phyloP scores from a whole-genome alignment of 92 coral and sea anemone species.

The Phymanthus crucifer region DNA sequence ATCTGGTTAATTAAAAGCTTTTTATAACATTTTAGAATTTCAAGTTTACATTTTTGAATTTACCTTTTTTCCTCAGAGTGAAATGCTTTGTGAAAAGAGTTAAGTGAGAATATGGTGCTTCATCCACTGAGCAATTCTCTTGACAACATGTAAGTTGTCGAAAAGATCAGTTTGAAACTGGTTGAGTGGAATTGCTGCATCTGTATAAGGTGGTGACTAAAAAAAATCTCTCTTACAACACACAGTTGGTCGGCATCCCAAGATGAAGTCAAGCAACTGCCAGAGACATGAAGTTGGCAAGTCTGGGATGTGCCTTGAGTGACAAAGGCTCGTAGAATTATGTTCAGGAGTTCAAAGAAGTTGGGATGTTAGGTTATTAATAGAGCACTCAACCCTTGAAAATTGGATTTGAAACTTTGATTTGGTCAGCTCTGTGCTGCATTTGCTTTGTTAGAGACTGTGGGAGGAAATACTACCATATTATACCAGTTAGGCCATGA shows the following conservation, averaged over 20 bases:
- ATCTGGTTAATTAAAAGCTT: background rate
- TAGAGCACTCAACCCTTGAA: slow-evolving; percentile 37
- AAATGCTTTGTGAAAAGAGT: slow-evolving; percentile 20
- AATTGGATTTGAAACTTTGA: background rate
- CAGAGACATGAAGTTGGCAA: background rate
- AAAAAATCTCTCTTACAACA: background rate
- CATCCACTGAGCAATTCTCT: slow-evolving; percentile 15
- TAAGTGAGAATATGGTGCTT: slow-evolving; percentile 8
- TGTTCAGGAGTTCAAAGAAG: background rate
- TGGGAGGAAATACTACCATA: background rate
- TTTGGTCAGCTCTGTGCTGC: slow-evolving; percentile 24
- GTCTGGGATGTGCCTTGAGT: slow-evolving; percentile 1
- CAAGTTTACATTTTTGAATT: slow-evolving; percentile 9
- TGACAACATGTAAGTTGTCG: slow-evolving; percentile 30
- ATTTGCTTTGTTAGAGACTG: slow-evolving; percentile 9
- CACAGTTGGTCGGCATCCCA: background rate
- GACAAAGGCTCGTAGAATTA: slow-evolving; percentile 19
- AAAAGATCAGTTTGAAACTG: background rate
- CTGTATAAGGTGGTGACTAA: background rate
- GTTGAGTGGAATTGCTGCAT: background rate
- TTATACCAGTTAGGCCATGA: slow-evolving; percentile 6
- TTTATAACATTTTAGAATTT: slow-evolving; percentile 7
- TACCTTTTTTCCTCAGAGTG: slow-evolving; percentile 43
- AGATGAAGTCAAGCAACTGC: background rate
- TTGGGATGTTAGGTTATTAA: background rate